Percentiles rank a stretch among this genome's conserved stretches.
Conservation (phyloP, 1,140 invertebrate species). For the Metaphire vulgaris region DNA sequence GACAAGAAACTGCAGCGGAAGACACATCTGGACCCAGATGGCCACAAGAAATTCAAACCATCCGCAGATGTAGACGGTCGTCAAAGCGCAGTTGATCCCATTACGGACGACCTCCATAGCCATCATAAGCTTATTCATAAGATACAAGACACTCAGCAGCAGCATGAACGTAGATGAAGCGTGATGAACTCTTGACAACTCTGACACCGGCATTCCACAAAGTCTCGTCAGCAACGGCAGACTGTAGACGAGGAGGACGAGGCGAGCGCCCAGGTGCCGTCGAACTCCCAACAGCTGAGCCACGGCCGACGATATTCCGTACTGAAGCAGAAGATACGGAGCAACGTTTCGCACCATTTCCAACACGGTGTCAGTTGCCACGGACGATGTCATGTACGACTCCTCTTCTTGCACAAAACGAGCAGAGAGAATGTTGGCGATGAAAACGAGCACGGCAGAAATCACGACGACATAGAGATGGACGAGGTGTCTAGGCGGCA, state of each 20-base stretch:
- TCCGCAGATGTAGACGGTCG: neutral
- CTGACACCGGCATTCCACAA: neutral
- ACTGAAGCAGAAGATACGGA: neutral
- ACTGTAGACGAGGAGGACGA: neutral
- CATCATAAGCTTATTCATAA: neutral
- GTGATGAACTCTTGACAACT: neutral
- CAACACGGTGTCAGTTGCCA: no score
- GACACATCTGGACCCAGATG: neutral
- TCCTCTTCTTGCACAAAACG: neutral
- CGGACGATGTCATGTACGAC: neutral
- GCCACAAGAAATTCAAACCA: neutral
- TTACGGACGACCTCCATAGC: neutral
- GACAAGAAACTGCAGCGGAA: neutral
- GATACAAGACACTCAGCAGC: neutral
- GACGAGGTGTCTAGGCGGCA: neutral
- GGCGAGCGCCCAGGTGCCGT: neutral
- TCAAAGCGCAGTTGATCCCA: neutral
- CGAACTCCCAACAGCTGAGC: neutral
- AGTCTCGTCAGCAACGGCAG: neutral
- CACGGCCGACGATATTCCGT: neutral
- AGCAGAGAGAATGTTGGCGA: neutral
- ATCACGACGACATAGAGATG: neutral
- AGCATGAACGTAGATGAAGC: neutral
- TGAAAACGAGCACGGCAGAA: neutral
- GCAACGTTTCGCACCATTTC: neutral